A percentile compares a stretch with the other conserved stretches of the same genome.
phyloP scores from a whole-genome alignment of 1,140 invertebrate genomes.

The Diploscapter pachys region DNA sequence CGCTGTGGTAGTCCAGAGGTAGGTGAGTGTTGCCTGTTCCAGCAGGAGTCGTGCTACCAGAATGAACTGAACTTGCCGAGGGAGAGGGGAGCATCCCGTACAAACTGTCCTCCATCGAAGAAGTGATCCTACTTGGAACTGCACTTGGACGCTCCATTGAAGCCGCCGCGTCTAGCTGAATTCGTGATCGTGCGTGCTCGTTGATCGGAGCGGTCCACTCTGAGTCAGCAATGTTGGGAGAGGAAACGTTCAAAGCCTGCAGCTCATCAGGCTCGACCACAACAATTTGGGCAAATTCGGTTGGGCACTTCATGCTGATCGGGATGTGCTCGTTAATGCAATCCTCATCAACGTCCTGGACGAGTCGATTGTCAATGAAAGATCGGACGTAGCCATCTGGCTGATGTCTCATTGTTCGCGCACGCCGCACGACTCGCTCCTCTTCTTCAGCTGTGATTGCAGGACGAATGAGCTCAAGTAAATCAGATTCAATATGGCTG shows the following conservation, averaged over 20 bases:
- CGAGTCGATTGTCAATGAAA: conserved; percentile 39
- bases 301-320: conserved; percentile 29
- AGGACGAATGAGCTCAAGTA: too few relatives aligned
- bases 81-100: conserved; percentile 13
- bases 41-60: too few relatives aligned
- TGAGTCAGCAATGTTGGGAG: conserved; percentile 13
- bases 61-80: neutral
- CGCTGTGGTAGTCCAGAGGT: neutral
- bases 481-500: too few relatives aligned
- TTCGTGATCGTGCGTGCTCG: neutral
- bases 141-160: too few relatives aligned
- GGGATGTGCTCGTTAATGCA: conserved; percentile 27
- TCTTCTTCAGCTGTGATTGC: neutral
- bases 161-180: too few relatives aligned
- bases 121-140: neutral
- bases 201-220: conserved; percentile 29
- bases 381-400: conserved; percentile 40
- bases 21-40: too few relatives aligned
- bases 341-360: conserved; percentile 37
- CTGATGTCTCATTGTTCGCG: conserved; percentile 39
- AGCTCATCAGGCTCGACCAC: conserved; percentile 18
- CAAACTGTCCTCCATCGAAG: conserved; percentile 13
- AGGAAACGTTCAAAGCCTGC: conserved; percentile 3
- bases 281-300: conserved; percentile 29
- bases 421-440: conserved; percentile 25